Base-by-base conservation (phyloP, 2,888 invertebrate genomes). In the Pseudococcus viburni region DNA sequence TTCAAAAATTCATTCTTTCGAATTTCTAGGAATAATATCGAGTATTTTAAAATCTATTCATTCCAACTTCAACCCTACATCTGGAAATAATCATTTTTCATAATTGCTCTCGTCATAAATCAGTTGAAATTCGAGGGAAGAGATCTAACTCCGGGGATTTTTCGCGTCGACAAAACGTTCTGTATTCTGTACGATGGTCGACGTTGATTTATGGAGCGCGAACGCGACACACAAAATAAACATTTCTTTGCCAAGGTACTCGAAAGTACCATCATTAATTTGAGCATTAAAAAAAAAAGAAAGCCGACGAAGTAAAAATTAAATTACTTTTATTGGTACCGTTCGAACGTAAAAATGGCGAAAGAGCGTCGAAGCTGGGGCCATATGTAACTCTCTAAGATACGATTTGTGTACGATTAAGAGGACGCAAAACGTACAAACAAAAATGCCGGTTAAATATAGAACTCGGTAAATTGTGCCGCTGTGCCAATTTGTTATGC, bases 401-500 rank as follows among this genome's bases (percentile, higher is more conserved):
- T 83, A 46, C 80, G 46, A 83, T 83, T 46, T 83, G 33, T 46
- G 15, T 46, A 85, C 55, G 22, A 84, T 51, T 9, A 51, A 48
- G 46, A 51, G 84, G 59, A 59, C 73, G 86, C 26, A 33, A 73
- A 87, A 46, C 87, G 77, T 68, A 46, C 86, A 68, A 86, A 64
- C 68, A 77, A 88, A 88, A 88, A 88, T 88, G 80, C 83, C 88
- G 42, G 88, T 88, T 88, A 88, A 83, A 83, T 88, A 55, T 88
- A 88, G 88, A 88, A 88, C 86, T 80, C n/a, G 22, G 88, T 83
- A 80, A 88, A 88, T 88, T 88, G 88, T 88, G 88, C 55, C 88
- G 88, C 80, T 80, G 88, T 88, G 88, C 88, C 88, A 88, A 88
- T 88, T 88, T 80, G 88, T 88, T 88, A 88, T 88, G 80, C 88